phyloP scores from a whole-genome alignment of 2,113 vertebrate species.

The Mormoops blainvillei region DNA sequence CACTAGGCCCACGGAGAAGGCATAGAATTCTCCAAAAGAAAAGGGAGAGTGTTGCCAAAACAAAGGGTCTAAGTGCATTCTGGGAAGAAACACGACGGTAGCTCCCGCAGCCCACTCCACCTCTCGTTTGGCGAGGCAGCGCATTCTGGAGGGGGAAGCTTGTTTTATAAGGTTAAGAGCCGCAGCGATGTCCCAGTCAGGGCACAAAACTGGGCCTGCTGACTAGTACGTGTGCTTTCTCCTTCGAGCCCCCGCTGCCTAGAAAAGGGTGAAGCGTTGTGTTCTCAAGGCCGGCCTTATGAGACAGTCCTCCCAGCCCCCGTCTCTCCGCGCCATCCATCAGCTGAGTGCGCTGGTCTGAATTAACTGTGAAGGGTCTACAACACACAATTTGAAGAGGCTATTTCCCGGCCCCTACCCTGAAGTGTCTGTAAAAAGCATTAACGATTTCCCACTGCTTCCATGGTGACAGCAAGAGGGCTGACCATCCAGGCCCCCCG shows the following conservation, averaged over 20 bases:
- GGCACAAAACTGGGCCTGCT: neutral
- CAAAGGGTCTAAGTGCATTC: neutral
- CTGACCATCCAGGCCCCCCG: neutral
- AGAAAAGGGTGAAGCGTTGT: neutral
- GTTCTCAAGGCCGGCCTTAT: neutral
- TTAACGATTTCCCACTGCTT: neutral
- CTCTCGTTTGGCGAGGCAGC: neutral
- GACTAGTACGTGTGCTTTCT: neutral
- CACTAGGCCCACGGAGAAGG: neutral
- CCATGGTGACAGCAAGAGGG: neutral
- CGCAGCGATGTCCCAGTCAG: neutral
- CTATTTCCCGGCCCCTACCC: neutral
- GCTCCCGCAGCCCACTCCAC: fast-evolving
- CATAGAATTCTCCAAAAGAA: neutral
- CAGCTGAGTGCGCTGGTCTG: neutral
- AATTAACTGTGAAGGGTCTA: neutral
- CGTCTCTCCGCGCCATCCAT: neutral
- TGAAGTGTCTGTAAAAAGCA: conserved; percentile 28
- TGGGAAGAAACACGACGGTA: neutral
- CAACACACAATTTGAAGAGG: neutral
- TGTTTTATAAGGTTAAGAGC: neutral
- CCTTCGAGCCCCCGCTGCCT: neutral
- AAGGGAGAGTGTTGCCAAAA: neutral
- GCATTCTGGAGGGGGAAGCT: neutral
- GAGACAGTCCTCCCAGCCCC: neutral